Percentiles rank a stretch among this genome's conserved stretches.
These are phyloP conservation scores for Zapornia atra DNA, from an alignment of 2,113 vertebrate genomes.

Conservation along the genomic window DNA sequence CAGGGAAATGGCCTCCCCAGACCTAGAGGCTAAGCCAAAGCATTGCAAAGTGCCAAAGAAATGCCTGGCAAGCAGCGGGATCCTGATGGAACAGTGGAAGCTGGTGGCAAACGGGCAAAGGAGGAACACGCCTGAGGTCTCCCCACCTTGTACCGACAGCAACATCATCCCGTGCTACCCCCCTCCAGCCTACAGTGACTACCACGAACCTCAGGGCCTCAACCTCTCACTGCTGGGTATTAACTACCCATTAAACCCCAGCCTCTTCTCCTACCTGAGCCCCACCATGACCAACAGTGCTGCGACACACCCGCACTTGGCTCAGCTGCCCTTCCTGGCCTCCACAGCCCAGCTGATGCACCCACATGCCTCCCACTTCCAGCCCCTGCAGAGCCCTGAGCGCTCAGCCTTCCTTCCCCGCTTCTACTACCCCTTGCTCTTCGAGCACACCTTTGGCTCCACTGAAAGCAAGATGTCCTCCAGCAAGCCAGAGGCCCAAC, in stretches of 20 bases:
- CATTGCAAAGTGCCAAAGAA: slow-evolving; percentile 83
- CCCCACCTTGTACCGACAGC: slow-evolving; percentile 59
- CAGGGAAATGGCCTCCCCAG: slow-evolving; percentile 56
- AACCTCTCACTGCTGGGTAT: slow-evolving; percentile 91
- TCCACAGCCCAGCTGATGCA: slow-evolving; percentile 86
- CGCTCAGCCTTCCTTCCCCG: slow-evolving; percentile 80
- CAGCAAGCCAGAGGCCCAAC: slow-evolving; percentile 73
- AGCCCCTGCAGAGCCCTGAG: slow-evolving; percentile 75
- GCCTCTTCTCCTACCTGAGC: slow-evolving; percentile 91
- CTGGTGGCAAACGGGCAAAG: slow-evolving; percentile 76
- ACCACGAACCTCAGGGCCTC: slow-evolving; percentile 85
- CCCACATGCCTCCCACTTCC: slow-evolving; percentile 74
- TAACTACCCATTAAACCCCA: slow-evolving; percentile 86
- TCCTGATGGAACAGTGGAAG: slow-evolving; percentile 87
- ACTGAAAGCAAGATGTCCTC: slow-evolving; percentile 63
- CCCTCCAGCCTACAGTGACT: slow-evolving; percentile 81
- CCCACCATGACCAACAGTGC: slow-evolving; percentile 78
- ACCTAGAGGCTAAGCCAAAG: slow-evolving; percentile 83
- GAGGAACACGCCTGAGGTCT: slow-evolving; percentile 68
- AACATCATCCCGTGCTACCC: slow-evolving; percentile 88
- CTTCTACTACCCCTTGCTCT: slow-evolving; percentile 93
- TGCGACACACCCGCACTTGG: slow-evolving; percentile 75
- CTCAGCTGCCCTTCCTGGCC: slow-evolving; percentile 89
- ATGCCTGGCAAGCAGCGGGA: slow-evolving; percentile 71
- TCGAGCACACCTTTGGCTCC: slow-evolving; percentile 82